These are phyloP conservation scores for Octopus sinensis DNA, from an alignment of 1,140 invertebrate genomes.

Conservation along the genomic window DNA sequence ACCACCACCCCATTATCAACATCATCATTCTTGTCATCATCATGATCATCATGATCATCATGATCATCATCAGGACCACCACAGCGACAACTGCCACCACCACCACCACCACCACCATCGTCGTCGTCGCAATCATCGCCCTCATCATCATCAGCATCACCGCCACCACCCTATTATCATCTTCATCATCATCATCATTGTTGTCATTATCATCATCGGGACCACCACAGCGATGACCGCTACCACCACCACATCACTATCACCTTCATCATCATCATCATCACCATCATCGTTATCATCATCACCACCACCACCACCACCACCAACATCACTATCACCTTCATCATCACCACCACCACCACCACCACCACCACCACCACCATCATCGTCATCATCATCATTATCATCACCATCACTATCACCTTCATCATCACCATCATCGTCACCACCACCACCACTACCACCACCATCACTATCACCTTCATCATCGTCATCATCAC, in stretches of 20 bases:
- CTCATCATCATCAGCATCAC: too few species aligned
- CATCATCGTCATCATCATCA: constrained; percentile 13
- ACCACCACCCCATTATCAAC: too few species aligned
- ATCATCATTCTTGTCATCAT: neutral
- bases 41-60: constrained; percentile 33
- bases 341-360: constrained; percentile 25
- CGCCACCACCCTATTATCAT: too few species aligned
- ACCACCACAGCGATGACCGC: constrained; percentile 3
- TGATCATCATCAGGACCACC: too few species aligned
- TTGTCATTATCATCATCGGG: constrained; percentile 21
- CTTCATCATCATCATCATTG: constrained; percentile 10
- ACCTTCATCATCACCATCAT: constrained; percentile 13
- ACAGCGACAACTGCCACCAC: constrained; percentile 19
- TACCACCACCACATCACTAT: too few species aligned
- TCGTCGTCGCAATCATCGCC: neutral
- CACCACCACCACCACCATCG: constrained; percentile 24
- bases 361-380: constrained; percentile 8
- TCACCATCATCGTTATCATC: constrained; percentile 19
- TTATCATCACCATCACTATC: constrained; percentile 24
- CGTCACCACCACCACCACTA: constrained; percentile 23
- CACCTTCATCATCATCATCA: constrained; percentile 11
- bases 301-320: constrained; percentile 16
- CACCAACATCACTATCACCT: too few species aligned
- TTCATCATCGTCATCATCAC: too few species aligned
- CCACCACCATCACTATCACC: constrained; percentile 41